Evolutionary conservation across 1,140 invertebrate species (phyloP), one percentile per base, ranked within the genome.

Genomic region (Melipona quadrifasciata): DNA sequence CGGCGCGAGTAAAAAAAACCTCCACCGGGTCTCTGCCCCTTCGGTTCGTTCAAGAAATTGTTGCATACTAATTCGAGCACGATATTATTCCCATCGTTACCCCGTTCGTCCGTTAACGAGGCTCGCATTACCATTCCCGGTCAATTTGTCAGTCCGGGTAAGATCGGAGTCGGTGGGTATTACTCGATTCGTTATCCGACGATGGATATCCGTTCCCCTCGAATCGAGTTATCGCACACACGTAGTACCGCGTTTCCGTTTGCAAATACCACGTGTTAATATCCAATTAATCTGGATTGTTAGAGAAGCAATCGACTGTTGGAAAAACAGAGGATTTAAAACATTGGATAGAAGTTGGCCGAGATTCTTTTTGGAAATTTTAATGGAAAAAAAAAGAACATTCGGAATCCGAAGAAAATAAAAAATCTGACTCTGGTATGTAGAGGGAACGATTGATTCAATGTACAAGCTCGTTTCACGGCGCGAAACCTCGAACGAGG

Each of bases 51-150:
- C 53, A 4, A 19, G n/a, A 31, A 71, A 21, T 61, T 57, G 67
- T 72, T 84, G 76, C 82, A 84, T 84, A 79, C 72, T 79, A 84
- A 84, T 84, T 79, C 57, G 67, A 64, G 31, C n/a, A 64, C n/a
- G 34, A 39, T 75, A 58, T 58, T 17, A 24, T 70, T 53, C 55
- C 21, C 24, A 27, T 8, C 61, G 31, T 73, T 31, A 17, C 16
- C 14, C 17, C n/a, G 14, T n/a, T 27, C 47, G 16, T 10, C 19
- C n/a, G 31, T 76, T 79, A 84, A 79, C 75, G 67, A 84, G 65
- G 6, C 70, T 64, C 34, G 19, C 21, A 71, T 78, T 76, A 78
- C 65, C 74, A 68, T 76, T n/a, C 31, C 34, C 19, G 39, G 17
- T 83, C 75, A 83, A 83, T 79, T 83, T 79, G 75, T 64, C 55